Evolutionary conservation across 2,797 vertebrate species (phyloP).

Genomic region (Channallabes apus): DNA sequence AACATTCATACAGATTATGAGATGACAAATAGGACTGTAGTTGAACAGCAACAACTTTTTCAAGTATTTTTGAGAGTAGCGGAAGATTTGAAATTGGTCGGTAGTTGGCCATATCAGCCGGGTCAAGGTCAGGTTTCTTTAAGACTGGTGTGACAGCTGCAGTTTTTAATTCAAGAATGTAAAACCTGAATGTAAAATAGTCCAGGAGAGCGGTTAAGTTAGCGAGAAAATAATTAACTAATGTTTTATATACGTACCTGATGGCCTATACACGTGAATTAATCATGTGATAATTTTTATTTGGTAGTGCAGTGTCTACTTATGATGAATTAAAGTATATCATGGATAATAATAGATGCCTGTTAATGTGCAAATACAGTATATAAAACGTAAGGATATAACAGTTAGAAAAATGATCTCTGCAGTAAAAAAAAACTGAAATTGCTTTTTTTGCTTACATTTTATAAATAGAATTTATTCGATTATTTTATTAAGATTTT

Average conservation of each 20-base stretch:
- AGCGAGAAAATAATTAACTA: not conserved
- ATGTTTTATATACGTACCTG: not conserved
- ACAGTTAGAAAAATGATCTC: not conserved
- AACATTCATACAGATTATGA: too few species aligned
- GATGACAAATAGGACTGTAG: too few species aligned
- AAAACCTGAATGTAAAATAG: not conserved
- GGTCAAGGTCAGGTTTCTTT: too few species aligned
- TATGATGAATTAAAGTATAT: not conserved
- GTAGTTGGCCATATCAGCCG: too few species aligned
- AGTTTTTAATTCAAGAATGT: too few species aligned
- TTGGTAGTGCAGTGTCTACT: not conserved
- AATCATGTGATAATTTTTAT: not conserved
- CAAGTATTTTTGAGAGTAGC: too few species aligned
- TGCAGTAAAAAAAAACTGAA: not conserved
- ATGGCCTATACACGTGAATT: not conserved
- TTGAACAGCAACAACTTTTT: too few species aligned
- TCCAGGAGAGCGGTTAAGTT: not conserved
- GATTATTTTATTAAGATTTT: not conserved
- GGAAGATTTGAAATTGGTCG: too few species aligned
- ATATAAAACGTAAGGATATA: too few species aligned
- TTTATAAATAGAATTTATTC: not conserved
- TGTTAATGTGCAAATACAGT: not conserved
- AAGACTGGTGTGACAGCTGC: too few species aligned
- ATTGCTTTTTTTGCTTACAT: not conserved
- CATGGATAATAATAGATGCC: not conserved